phyloP scores from a whole-genome alignment of 1,140 invertebrate genomes.

The Drosophila erecta region DNA sequence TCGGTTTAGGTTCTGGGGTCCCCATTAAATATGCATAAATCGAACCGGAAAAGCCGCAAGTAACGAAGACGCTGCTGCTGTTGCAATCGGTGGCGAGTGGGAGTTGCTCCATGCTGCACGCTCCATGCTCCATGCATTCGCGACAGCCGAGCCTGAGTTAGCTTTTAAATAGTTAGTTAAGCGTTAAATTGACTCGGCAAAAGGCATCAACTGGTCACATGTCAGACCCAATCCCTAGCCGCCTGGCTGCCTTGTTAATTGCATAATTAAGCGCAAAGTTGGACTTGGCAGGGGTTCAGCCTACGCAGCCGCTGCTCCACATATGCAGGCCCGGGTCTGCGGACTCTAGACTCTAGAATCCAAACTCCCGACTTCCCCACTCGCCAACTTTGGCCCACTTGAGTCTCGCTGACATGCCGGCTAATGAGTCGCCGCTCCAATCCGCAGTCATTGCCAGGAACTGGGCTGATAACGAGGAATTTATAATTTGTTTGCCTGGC shows the following conservation, averaged over 20 bases:
- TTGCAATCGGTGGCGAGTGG: slow-evolving; percentile 18
- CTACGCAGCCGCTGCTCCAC: slow-evolving; percentile 59
- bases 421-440: slow-evolving; percentile 53
- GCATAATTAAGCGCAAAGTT: slow-evolving; percentile 70
- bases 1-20: slow-evolving; percentile 10
- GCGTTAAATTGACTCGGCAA: slow-evolving; percentile 75
- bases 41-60: slow-evolving; percentile 39
- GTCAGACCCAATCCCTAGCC: slow-evolving; percentile 53
- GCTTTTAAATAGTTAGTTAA: slow-evolving; percentile 70
- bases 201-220: slow-evolving; percentile 55
- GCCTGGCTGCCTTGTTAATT: slow-evolving; percentile 63
- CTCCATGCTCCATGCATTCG: slow-evolving; percentile 11
- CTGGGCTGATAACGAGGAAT: slow-evolving; percentile 54
- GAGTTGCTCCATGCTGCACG: slow-evolving; percentile 8
- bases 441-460: slow-evolving; percentile 9
- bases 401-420: slow-evolving; percentile 51
- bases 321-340: slow-evolving; percentile 34
- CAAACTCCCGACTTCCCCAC: background rate
- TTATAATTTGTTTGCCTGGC: slow-evolving; percentile 56
- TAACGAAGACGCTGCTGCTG: slow-evolving; percentile 14
- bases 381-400: slow-evolving; percentile 28
- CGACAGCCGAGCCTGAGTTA: slow-evolving; percentile 42
- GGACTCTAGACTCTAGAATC: slow-evolving; percentile 1
- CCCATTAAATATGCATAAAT: slow-evolving; percentile 69
- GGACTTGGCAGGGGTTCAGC: slow-evolving; percentile 31